Percentiles rank a stretch among this genome's conserved stretches.
Evolutionary conservation across 2,888 invertebrate species (phyloP).

Genomic region (Ichneumon xanthorius): DNA sequence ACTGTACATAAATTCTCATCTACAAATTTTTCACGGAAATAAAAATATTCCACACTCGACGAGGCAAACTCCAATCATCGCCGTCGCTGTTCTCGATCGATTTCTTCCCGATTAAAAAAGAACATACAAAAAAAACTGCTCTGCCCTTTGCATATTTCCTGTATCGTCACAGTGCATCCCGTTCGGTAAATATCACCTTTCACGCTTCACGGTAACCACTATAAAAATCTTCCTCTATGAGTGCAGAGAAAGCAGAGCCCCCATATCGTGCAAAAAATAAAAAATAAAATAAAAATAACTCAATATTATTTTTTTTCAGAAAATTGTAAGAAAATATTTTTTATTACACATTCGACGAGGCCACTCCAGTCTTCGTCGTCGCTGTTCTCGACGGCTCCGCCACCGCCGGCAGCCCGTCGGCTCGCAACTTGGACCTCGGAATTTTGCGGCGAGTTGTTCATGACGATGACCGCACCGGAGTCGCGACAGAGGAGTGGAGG

Average conservation of each 20-base stretch:
- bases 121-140: not conserved
- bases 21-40: not conserved
- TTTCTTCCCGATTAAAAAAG: not conserved
- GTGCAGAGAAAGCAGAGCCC: too few relatives aligned
- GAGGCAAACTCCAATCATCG: not conserved
- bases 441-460: slow-evolving; percentile 82
- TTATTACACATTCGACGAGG: slow-evolving; percentile 83
- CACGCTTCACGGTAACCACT: not conserved
- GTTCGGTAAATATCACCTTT: not conserved
- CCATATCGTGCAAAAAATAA: too few relatives aligned
- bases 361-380: slow-evolving; percentile 84
- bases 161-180: not conserved
- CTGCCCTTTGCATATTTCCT: not conserved
- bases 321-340: slow-evolving; percentile 18
- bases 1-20: not conserved
- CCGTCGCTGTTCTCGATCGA: not conserved
- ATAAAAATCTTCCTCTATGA: not conserved
- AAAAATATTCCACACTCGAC: not conserved
- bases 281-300: not conserved
- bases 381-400: slow-evolving; percentile 79
- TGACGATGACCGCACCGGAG: slow-evolving; percentile 52
- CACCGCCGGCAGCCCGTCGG: slow-evolving; percentile 72
- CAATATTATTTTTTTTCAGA: not conserved
- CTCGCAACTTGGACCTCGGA: slow-evolving; percentile 73
- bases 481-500: not conserved